Evolutionary conservation across 2,797 vertebrate species (phyloP), one percentile per base, ranked within the genome.

Genomic region (Chlorospingus flavigularis): DNA sequence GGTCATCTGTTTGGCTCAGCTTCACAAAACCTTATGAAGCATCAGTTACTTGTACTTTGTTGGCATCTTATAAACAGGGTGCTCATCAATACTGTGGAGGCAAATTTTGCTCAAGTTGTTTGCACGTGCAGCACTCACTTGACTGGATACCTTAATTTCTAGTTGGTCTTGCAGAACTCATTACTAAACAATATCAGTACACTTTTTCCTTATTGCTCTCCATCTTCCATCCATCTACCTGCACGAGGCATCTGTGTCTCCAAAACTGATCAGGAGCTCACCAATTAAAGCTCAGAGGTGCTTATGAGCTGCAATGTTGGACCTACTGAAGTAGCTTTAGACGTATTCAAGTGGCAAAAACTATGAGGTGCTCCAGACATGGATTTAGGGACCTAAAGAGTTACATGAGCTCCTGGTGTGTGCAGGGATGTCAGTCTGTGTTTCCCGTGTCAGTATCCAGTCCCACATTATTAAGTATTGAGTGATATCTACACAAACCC

Each of bases 171-270:
- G 28, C 33, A 53, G 35, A 87, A 43, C 33, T 60, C 16, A 51
- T 39, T 47, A 18, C 30, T 23, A 24, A 42, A 71, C 42, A 24
- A 8, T 21, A 26, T 0, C 9, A 76, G 31, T 25, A 30, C 2
- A 42, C 12, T 19, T 78, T 51, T 50, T 42, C 45, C 50, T 31
- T 30, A 9, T 7, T 33, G n/a, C 21, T 42, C 4, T 20, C 18
- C 28, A 5, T 21, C 37, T 68, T 43, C 54, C 10, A 19, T 17
- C 50, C 26, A 28, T 26, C 26, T 26, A 40, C 31, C 7, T 9
- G 57, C 43, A n/a, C 0, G 0, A 73, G 65, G 28, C 18, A 26
- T 1, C 28, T n/a, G 0, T 4, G 20, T 17, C 45, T 57, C 62
- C 61, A 84, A 21, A 68, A 47, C 2, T 2, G 7, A 35, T 20